Conservation (phyloP, 2,888 invertebrate genomes). For the Lithophane socia region DNA sequence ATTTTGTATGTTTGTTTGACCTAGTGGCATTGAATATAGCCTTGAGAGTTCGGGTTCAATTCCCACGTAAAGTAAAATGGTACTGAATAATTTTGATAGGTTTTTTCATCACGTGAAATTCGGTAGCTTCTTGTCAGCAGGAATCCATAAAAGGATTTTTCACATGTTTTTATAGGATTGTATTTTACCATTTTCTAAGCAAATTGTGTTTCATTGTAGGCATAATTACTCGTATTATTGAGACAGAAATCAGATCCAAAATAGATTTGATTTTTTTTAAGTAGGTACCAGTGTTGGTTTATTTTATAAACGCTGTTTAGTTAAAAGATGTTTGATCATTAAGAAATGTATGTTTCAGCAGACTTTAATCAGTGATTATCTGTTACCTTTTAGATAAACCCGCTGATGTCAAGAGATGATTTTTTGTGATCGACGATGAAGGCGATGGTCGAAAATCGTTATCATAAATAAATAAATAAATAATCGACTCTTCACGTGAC, state of each 20-base stretch:
- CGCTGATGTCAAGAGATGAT: not conserved
- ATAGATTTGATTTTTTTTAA: too few species aligned
- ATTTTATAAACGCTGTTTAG: too few species aligned
- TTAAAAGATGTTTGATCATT: too few species aligned
- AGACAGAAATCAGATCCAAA: too few species aligned
- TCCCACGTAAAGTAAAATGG: not conserved
- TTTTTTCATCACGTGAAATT: not conserved
- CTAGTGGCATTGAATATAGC: conserved; percentile 19
- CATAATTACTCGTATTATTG: too few species aligned
- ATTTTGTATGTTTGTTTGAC: conserved; percentile 37
- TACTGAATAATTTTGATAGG: too few species aligned
- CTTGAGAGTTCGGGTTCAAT: conserved; percentile 34
- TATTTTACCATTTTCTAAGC: not conserved
- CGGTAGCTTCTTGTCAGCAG: not conserved
- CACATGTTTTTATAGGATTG: too few species aligned
- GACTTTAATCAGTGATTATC: not conserved
- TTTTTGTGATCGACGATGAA: not conserved
- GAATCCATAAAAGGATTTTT: not conserved
- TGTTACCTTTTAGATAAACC: not conserved
- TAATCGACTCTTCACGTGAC: too few species aligned
- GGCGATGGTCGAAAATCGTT: not conserved
- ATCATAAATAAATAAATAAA: too few species aligned
- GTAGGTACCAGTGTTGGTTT: too few species aligned
- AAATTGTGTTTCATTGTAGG: not conserved
- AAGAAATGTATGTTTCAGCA: not conserved